Conservation (phyloP, 2,113 vertebrate genomes). For the Phalacrocorax aristotelis region DNA sequence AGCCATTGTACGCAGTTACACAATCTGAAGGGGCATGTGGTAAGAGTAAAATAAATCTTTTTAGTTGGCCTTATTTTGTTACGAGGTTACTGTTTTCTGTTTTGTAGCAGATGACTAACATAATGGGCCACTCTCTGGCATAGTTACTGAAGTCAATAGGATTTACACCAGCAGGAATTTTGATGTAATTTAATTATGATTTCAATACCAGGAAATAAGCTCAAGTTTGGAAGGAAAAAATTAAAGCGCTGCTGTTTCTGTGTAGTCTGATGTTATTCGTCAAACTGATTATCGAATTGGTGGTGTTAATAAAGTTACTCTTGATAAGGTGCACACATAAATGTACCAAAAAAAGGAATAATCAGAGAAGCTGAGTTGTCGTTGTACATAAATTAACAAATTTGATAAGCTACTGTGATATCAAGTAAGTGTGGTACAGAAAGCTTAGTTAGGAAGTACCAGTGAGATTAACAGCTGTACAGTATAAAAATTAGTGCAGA, state of each 20-base stretch:
- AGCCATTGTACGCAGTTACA: neutral
- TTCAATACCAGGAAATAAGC: slow-evolving; percentile 53
- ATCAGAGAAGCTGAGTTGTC: neutral
- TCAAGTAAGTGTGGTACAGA: neutral
- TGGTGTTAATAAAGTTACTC: neutral
- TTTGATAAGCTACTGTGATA: neutral
- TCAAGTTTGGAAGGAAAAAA: neutral
- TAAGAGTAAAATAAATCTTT: neutral
- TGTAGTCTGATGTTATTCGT: neutral
- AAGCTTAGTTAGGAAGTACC: neutral
- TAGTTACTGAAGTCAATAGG: neutral
- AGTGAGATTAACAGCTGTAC: neutral
- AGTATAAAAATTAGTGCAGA: neutral
- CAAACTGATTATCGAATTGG: neutral
- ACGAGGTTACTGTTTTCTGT: neutral
- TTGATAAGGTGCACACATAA: neutral
- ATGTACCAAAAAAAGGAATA: neutral
- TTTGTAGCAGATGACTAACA: slow-evolving; percentile 2
- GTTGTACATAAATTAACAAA: neutral
- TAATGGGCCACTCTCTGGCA: neutral
- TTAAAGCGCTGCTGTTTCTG: neutral
- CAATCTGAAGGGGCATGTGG: neutral
- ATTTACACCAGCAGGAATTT: slow-evolving; percentile 12
- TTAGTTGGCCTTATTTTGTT: neutral
- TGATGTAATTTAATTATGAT: slow-evolving; percentile 6